phyloP scores from a whole-genome alignment of 2,113 vertebrate species.

The Stegastes partitus region DNA sequence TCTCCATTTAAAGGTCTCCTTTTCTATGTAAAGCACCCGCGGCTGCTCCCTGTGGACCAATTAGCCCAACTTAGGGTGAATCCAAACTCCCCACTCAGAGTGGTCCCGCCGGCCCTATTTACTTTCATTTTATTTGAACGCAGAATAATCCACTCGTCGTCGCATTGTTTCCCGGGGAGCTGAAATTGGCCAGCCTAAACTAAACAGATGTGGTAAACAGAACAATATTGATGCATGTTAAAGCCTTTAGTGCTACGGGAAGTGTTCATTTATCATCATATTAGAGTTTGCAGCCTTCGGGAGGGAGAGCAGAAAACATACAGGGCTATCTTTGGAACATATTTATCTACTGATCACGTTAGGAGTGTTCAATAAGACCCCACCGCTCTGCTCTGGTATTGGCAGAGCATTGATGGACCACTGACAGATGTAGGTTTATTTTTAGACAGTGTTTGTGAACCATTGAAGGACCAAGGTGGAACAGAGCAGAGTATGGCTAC shows the following conservation, averaged over 20 bases:
- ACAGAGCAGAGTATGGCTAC: too few relatives aligned
- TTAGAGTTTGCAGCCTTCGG: not conserved
- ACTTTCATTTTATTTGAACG: conserved; percentile 27
- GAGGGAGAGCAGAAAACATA: not conserved
- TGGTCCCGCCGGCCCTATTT: conserved; percentile 36
- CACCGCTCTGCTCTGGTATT: not conserved
- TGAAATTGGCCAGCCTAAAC: conserved; percentile 16
- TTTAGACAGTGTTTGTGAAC: not conserved
- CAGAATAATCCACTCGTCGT: conserved; percentile 15
- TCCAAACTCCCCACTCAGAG: conserved; percentile 8
- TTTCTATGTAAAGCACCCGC: not conserved
- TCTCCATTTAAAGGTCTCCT: conserved; percentile 19
- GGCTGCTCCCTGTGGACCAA: conserved; percentile 47
- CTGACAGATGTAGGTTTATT: not conserved
- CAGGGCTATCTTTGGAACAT: not conserved
- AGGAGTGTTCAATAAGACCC: not conserved
- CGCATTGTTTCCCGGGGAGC: conserved; percentile 28
- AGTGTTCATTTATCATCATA: not conserved
- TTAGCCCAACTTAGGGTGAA: conserved; percentile 17
- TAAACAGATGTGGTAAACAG: conserved; percentile 13
- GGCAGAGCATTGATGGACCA: not conserved
- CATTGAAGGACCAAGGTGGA: too few relatives aligned
- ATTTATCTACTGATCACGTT: not conserved
- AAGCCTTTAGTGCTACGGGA: not conserved
- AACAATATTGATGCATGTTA: not conserved